Evolutionary conservation across 2,113 vertebrate species (phyloP).

Genomic region (Perca fluviatilis): DNA sequence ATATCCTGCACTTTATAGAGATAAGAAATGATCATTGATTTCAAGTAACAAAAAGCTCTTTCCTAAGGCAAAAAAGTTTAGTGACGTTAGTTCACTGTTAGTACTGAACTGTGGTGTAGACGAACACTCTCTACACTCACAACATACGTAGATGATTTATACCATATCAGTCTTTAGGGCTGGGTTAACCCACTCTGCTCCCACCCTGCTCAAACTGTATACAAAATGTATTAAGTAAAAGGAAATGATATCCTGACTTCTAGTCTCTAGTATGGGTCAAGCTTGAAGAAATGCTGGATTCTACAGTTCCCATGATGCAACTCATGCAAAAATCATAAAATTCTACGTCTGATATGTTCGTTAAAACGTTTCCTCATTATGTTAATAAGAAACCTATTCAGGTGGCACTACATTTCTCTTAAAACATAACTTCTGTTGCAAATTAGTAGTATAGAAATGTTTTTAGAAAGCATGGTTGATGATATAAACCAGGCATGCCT

Average conservation of each 20-base stretch:
- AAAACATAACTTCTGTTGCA: background rate
- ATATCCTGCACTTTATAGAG: background rate
- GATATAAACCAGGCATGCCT: background rate
- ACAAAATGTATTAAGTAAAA: background rate
- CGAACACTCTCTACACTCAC: background rate
- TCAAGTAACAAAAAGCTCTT: background rate
- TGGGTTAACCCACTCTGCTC: background rate
- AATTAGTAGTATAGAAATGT: no score
- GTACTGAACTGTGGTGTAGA: background rate
- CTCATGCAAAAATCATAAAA: background rate
- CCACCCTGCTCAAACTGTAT: no score
- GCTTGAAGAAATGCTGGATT: background rate
- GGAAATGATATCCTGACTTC: background rate
- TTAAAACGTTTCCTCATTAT: background rate
- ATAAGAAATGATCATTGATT: background rate
- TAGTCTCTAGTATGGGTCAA: background rate
- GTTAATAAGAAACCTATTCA: background rate
- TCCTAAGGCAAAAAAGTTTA: background rate
- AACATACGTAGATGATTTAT: background rate
- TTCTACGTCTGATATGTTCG: background rate
- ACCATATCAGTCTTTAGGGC: background rate
- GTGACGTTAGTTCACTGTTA: background rate
- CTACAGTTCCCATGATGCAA: slow-evolving; percentile 4
- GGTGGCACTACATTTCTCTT: background rate
- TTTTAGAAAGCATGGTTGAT: background rate